These are phyloP conservation scores for Tamandua tetradactyla DNA, from an alignment of 2,797 vertebrate genomes.

Conservation along the genomic window DNA sequence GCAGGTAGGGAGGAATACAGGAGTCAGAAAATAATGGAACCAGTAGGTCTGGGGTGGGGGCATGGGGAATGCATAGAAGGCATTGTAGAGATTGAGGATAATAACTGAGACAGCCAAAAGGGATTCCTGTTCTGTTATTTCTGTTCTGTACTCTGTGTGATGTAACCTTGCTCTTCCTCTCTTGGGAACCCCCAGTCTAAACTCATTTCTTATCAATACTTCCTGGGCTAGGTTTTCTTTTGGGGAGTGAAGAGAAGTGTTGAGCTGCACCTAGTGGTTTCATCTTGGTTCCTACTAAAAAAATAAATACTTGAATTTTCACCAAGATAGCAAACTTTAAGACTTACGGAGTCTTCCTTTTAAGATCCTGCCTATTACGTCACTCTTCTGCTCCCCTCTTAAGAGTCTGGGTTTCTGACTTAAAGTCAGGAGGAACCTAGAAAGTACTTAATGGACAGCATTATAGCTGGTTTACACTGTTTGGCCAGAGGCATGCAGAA, in stretches of 20 bases:
- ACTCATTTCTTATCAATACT: background rate
- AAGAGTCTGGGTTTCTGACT: too few species aligned
- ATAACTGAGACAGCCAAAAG: too few species aligned
- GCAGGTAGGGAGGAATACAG: background rate
- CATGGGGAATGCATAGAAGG: background rate
- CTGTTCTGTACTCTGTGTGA: background rate
- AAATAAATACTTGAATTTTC: too few species aligned
- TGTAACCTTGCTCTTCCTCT: background rate
- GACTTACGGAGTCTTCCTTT: background rate
- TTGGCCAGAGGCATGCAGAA: background rate
- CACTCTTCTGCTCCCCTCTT: background rate
- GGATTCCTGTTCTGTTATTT: background rate
- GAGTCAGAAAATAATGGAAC: background rate
- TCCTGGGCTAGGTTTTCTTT: background rate
- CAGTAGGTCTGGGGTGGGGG: background rate
- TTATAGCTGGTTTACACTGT: background rate
- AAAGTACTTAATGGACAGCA: background rate
- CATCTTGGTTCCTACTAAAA: background rate
- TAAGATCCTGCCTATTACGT: background rate
- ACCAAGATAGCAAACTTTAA: background rate
- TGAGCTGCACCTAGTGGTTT: background rate
- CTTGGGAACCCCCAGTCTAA: background rate
- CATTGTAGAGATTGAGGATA: background rate
- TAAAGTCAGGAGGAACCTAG: background rate
- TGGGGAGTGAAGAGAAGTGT: background rate